Evolutionary conservation across 2,888 invertebrate genomes (phyloP), one percentile per base, ranked within the genome.

Genomic region (Macrophya annulata): DNA sequence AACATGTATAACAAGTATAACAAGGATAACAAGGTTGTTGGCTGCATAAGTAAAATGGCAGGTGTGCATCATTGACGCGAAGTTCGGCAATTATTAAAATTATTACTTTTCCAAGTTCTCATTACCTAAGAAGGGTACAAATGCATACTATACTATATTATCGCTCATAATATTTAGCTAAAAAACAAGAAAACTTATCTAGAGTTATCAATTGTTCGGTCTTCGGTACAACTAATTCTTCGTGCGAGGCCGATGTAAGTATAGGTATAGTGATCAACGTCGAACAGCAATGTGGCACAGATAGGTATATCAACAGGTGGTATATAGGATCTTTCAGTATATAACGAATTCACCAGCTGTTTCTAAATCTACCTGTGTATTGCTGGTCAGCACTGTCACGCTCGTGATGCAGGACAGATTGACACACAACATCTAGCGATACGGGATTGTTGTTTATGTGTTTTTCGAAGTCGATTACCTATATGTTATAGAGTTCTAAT

Each of bases 291-390:
- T 83, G 83, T 68, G 83, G 83, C 65, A 48, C 6, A 43, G 62
- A 40, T 68, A 68, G 68, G 37, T 68, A 62, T 51, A 45, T 68
- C 83, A 83, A 83, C 83, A 83, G 83, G 83, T 83, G 83, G 45
- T 48, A 51, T 71, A 83, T 31, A 68, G 68, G 48, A 83, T 83
- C 68, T 83, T 82, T 71, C 68, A 48, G 40, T 25, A 31, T 25
- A 31, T 48, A 71, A 62, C 43, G 62, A 59, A 51, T 77, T 51
- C 17, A 59, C 62, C 65, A 62, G 81, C 65, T 43, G 62, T 62
- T 62, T 43, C 40, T 81, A 40, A 5, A 62, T 59, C 15, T 17
- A 76, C 17, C 55, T 37, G 21, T 51, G 37, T 51, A 25, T 55
- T 43, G 21, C 31, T n/a, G n/a, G 40, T 31, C 40, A 40, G 74